Conservation (phyloP, 2,113 vertebrate species). For the Peromyscus leucopus region DNA sequence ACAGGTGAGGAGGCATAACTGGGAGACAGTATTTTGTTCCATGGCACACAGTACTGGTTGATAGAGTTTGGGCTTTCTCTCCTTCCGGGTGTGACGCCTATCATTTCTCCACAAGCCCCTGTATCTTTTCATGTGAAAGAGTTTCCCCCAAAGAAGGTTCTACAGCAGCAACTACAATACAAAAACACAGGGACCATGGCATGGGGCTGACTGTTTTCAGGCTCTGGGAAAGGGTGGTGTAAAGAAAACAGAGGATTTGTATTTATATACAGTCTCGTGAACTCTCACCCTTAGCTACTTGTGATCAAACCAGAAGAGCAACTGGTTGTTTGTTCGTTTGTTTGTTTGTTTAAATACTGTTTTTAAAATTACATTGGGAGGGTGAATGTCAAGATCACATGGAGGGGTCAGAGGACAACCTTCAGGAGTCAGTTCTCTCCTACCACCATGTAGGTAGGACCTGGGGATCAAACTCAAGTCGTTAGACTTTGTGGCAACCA, state of each 20-base stretch:
- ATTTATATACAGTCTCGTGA: background rate
- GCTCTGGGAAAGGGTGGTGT: background rate
- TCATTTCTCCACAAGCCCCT: background rate
- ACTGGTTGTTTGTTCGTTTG: background rate
- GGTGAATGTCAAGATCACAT: too few species aligned
- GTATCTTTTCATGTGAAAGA: background rate
- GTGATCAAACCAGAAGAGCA: background rate
- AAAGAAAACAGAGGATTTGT: background rate
- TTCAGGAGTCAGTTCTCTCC: background rate
- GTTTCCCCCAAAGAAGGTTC: background rate
- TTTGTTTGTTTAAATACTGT: background rate
- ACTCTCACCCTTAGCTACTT: background rate
- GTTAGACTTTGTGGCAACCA: too few species aligned
- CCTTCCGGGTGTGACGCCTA: background rate
- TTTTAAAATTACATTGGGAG: background rate
- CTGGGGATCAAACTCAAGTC: background rate
- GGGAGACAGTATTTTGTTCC: background rate
- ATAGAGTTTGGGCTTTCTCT: background rate
- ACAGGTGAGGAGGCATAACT: background rate
- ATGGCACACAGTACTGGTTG: background rate
- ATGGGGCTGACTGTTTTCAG: background rate
- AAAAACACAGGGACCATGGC: background rate
- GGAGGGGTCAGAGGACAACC: background rate
- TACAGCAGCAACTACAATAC: background rate
- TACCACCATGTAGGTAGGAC: background rate